These are phyloP conservation scores for Sinocyclocheilus rhinocerous DNA, from an alignment of 2,113 vertebrate species.

Conservation along the genomic window DNA sequence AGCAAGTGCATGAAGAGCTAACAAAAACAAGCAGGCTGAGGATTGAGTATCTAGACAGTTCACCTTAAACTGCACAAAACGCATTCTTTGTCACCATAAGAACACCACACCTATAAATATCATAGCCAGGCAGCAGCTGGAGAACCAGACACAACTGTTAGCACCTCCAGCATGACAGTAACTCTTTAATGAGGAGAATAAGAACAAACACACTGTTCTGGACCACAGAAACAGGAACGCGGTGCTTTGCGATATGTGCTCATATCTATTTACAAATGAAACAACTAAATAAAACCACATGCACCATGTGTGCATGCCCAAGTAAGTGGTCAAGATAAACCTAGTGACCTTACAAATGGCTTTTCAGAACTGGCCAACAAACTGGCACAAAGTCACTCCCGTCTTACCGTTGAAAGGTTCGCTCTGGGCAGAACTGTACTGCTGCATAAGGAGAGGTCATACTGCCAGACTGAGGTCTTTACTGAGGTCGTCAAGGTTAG, in stretches of 20 bases:
- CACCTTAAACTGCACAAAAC: conserved; percentile 54
- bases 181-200: neutral
- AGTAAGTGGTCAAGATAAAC: conserved; percentile 21
- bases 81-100: conserved; percentile 69
- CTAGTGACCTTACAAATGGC: conserved; percentile 6
- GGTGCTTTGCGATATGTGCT: neutral
- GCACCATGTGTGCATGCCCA: neutral
- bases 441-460: conserved; percentile 91
- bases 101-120: conserved; percentile 73
- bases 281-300: conserved; percentile 26
- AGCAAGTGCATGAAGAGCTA: conserved; percentile 4
- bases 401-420: conserved; percentile 93
- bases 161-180: conserved; percentile 51
- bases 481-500: conserved; percentile 64
- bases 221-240: neutral
- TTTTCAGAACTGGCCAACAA: conserved; percentile 25
- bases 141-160: conserved; percentile 67
- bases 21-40: conserved; percentile 3
- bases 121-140: conserved; percentile 71
- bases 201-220: neutral
- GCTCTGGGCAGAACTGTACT: conserved; percentile 88
- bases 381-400: neutral
- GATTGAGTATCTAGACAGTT: conserved; percentile 52
- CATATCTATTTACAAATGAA: conserved; percentile 23
- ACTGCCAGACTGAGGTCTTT: conserved; percentile 72